phyloP scores from a whole-genome alignment of 2,797 vertebrate genomes.

The Oophaga sylvatica region DNA sequence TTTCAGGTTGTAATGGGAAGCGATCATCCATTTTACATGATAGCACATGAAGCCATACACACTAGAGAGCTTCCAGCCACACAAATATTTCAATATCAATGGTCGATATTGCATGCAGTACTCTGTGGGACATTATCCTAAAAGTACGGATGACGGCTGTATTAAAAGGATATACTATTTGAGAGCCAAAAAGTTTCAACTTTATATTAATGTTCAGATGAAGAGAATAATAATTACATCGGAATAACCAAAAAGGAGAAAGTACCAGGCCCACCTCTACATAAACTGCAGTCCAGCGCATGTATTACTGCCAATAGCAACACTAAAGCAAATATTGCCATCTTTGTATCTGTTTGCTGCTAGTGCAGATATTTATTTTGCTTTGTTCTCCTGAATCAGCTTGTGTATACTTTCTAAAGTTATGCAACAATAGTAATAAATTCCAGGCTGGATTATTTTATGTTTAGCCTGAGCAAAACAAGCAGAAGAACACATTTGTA shows the following conservation, averaged over 20 bases:
- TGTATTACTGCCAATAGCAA: neutral
- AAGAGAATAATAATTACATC: neutral
- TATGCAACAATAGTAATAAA: slow-evolving; percentile 23
- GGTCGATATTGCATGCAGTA: neutral
- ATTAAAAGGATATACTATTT: neutral
- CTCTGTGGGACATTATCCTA: neutral
- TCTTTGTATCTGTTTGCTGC: neutral
- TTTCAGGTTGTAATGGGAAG: too few relatives aligned
- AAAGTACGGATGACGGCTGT: neutral
- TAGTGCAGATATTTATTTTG: neutral
- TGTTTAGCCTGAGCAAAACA: neutral
- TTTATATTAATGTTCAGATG: neutral
- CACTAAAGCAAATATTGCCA: neutral
- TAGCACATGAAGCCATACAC: neutral
- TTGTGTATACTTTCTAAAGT: neutral
- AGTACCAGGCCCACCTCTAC: neutral
- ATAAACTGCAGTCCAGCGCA: neutral
- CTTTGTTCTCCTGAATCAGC: slow-evolving; percentile 21
- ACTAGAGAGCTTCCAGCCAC: neutral
- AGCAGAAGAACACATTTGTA: slow-evolving; percentile 20
- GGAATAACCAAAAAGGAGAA: neutral
- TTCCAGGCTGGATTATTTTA: slow-evolving; percentile 7
- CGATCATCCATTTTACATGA: too few relatives aligned
- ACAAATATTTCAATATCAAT: neutral
- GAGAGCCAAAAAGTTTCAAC: neutral